These are phyloP conservation scores for Naja naja DNA, from an alignment of 2,113 vertebrate genomes.

Conservation along the genomic window DNA sequence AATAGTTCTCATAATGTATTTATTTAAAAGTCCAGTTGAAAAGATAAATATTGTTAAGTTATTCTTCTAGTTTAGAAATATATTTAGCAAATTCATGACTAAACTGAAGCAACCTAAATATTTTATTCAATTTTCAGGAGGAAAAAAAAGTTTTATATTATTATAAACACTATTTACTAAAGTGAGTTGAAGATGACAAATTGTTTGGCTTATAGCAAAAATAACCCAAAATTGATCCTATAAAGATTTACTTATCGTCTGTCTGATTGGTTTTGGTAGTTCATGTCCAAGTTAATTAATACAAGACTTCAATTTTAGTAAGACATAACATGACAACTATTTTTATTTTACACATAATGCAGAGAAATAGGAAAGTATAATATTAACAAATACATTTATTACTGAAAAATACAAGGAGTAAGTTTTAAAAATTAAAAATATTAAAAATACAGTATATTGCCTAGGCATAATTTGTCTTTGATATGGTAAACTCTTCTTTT, in stretches of 20 bases:
- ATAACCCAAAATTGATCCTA: background rate
- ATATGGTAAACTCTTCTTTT: background rate
- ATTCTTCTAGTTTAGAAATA: slow-evolving; percentile 39
- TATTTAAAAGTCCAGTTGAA: slow-evolving; percentile 55
- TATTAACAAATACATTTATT: background rate
- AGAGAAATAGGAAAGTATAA: background rate
- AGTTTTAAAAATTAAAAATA: no score
- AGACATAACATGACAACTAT: background rate
- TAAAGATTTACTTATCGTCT: background rate
- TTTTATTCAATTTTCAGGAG: slow-evolving; percentile 13
- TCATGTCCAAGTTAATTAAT: background rate
- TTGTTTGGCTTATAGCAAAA: background rate
- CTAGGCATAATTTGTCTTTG: background rate
- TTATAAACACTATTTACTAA: background rate
- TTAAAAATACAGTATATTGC: background rate
- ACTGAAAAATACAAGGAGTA: background rate
- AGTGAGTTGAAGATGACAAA: background rate
- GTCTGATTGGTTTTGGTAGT: background rate
- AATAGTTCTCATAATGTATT: slow-evolving; percentile 61
- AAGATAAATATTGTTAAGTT: slow-evolving; percentile 41
- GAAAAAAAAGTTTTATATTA: background rate
- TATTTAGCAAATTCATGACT: slow-evolving; percentile 42
- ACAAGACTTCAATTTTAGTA: background rate
- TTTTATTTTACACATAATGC: background rate
- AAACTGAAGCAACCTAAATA: slow-evolving; percentile 18